phyloP scores from a whole-genome alignment of 1,140 invertebrate species.

The Pararge aegeria region DNA sequence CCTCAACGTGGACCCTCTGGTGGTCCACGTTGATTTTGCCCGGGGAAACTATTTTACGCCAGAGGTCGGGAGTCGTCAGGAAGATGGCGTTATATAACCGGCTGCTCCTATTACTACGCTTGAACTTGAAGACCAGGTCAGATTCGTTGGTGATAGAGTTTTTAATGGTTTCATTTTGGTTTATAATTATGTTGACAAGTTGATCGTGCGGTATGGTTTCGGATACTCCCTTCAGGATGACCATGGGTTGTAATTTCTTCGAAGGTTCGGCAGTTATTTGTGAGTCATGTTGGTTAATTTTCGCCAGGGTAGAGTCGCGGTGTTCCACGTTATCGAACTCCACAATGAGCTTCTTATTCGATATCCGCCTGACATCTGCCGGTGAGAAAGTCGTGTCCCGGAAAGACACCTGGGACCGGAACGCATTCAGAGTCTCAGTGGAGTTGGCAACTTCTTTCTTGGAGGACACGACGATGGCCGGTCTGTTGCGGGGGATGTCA shows the following conservation, averaged over 20 bases:
- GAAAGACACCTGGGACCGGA: not conserved
- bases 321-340: conserved; percentile 24
- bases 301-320: conserved; percentile 13
- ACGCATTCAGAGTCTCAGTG: not conserved
- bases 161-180: conserved; percentile 3
- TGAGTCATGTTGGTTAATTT: not conserved
- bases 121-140: conserved; percentile 10
- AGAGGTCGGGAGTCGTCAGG: not conserved
- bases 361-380: conserved; percentile 3
- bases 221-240: conserved; percentile 8
- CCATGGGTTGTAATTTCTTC: conserved; percentile 9
- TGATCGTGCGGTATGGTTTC: not conserved
- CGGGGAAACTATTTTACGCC: not conserved
- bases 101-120: conserved; percentile 9
- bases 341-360: conserved; percentile 21
- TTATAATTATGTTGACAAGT: not conserved
- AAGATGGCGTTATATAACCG: conserved; percentile 25
- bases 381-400: conserved; percentile 9
- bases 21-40: conserved; percentile 21
- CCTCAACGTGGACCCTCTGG: conserved; percentile 25
- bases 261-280: not conserved
- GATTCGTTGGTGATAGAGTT: not conserved
- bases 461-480: not conserved
- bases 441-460: not conserved
- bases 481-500: not conserved